phyloP scores from a whole-genome alignment of 2,888 invertebrate genomes.

The Empis livida region DNA sequence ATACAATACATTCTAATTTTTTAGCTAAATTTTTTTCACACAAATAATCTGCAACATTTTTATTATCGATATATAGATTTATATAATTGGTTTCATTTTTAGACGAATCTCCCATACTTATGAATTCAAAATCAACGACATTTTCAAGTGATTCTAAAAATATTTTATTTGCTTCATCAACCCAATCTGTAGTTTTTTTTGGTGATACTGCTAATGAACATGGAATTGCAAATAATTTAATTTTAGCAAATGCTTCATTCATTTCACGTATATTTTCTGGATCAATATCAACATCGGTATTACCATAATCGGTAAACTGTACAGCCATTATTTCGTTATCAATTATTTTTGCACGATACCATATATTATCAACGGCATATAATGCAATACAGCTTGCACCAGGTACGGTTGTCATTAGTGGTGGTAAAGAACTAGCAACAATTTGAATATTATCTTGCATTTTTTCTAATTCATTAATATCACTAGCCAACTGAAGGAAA shows the following conservation, averaged over 20 bases:
- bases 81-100: conserved; percentile 38
- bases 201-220: conserved; percentile 57
- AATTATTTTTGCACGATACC: conserved; percentile 86
- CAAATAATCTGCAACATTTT: conserved; percentile 47
- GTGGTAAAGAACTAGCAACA: conserved; percentile 39
- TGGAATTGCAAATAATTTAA: conserved; percentile 45
- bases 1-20: conserved; percentile 39
- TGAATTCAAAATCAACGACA: conserved; percentile 30
- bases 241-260: conserved; percentile 43
- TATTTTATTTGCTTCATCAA: conserved; percentile 46
- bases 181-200: conserved; percentile 49
- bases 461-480: conserved; percentile 41
- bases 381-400: conserved; percentile 61
- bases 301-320: conserved; percentile 66
- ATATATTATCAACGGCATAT: conserved; percentile 69
- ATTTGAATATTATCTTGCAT: conserved; percentile 54
- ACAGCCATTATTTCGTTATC: conserved; percentile 67
- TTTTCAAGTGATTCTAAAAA: conserved; percentile 38
- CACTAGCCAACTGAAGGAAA: conserved; percentile 54
- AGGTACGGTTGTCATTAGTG: conserved; percentile 43
- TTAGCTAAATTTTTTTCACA: conserved; percentile 46
- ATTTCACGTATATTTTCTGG: conserved; percentile 47
- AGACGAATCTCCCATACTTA: conserved; percentile 23
- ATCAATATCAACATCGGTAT: conserved; percentile 59
- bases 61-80: conserved; percentile 47